A percentile compares a stretch with the other conserved stretches of the same genome.
Evolutionary conservation across 2,797 vertebrate species (phyloP).

Genomic region (Knipowitschia caucasica): DNA sequence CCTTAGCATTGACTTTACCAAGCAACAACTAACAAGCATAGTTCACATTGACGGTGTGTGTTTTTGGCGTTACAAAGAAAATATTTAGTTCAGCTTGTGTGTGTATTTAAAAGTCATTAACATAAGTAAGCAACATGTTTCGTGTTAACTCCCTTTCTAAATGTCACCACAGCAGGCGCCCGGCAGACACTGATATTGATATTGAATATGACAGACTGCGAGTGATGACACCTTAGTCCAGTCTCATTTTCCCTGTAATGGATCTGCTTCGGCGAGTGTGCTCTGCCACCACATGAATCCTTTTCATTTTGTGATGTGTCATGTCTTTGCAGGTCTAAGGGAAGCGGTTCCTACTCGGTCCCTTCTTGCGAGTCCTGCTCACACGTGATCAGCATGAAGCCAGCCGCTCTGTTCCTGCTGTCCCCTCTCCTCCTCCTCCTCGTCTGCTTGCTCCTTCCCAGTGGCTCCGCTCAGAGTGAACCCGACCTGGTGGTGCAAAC

Average conservation of each 20-base stretch:
- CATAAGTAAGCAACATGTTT: not conserved
- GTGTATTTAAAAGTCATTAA: no score
- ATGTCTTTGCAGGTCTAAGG: conserved; percentile 49
- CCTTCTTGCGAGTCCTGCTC: conserved; percentile 26
- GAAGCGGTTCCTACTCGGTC: conserved; percentile 37
- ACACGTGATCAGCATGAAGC: conserved; percentile 59
- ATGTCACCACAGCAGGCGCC: not conserved
- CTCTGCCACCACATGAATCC: conserved; percentile 37
- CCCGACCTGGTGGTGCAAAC: conserved; percentile 77
- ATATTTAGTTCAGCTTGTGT: no score
- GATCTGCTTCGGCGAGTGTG: conserved; percentile 26
- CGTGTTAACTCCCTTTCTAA: not conserved
- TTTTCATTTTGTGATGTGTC: conserved; percentile 18
- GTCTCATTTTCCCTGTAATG: conserved; percentile 26
- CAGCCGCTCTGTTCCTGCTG: conserved; percentile 44
- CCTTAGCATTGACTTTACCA: no score
- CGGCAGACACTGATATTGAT: conserved; percentile 7
- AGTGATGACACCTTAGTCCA: conserved; percentile 14
- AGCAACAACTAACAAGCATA: no score
- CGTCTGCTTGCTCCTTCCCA: conserved; percentile 47
- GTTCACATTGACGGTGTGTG: no score
- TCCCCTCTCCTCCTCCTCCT: conserved; percentile 34
- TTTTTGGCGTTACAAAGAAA: no score
- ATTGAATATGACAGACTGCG: conserved; percentile 8
- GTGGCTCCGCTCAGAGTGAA: conserved; percentile 63